A percentile compares a stretch with the other conserved stretches of the same genome.
Evolutionary conservation across 2,888 invertebrate genomes (phyloP).

Genomic region (Plemyria rubiginata): DNA sequence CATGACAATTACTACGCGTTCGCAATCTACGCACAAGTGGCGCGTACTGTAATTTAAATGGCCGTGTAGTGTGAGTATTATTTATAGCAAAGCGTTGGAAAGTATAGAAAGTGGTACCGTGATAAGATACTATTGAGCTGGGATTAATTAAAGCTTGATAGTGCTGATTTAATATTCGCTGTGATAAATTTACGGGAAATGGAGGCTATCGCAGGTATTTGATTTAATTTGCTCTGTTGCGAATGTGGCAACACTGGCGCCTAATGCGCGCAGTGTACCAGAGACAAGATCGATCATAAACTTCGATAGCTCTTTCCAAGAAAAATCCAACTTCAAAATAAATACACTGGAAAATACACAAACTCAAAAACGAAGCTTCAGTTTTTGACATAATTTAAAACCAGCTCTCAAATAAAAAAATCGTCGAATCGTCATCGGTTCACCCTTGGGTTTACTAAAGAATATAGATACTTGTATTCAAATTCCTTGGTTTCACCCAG

Average conservation of each 20-base stretch:
- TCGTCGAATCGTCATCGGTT: no score
- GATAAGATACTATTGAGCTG: conserved; percentile 23
- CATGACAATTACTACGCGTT: conserved; percentile 3
- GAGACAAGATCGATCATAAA: no score
- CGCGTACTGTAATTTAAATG: conserved; percentile 20
- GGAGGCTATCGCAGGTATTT: not conserved
- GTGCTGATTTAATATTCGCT: conserved; percentile 40
- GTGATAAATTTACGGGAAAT: conserved; percentile 20
- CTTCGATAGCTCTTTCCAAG: no score
- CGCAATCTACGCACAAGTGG: not conserved
- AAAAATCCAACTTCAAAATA: no score
- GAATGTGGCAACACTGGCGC: not conserved
- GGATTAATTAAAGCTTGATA: conserved; percentile 24
- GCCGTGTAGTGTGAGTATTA: conserved; percentile 19
- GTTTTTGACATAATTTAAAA: no score
- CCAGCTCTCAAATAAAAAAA: no score
- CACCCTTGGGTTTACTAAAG: no score
- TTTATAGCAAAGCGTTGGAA: conserved; percentile 26
- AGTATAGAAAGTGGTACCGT: conserved; percentile 23
- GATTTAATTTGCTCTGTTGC: conserved; percentile 9
- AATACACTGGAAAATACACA: no score
- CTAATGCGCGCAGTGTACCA: no score
- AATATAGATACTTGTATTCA: no score
- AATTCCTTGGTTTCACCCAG: no score
- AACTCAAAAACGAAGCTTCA: no score